phyloP scores from a whole-genome alignment of 1,140 invertebrate species.

The Lutraria rhynchaena region DNA sequence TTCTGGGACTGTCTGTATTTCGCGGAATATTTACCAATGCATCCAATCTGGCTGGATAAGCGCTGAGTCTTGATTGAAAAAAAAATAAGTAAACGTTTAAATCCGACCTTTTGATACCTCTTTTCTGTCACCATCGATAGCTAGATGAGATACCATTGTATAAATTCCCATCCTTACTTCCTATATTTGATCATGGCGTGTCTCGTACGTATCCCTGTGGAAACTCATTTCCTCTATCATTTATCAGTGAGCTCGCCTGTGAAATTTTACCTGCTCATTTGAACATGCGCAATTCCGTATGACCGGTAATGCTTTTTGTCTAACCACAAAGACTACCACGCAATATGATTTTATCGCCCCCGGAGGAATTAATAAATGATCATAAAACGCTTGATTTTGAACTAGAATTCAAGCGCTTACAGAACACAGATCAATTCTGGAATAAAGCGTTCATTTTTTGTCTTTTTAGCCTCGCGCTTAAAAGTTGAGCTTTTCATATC shows the following conservation, averaged over 20 bases:
- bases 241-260: constrained; percentile 8
- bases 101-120: too few relatives aligned
- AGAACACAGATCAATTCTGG: background rate
- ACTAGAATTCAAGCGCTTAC: background rate
- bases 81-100: too few relatives aligned
- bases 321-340: constrained; percentile 39
- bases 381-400: constrained; percentile 37
- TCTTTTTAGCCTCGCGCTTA: too few relatives aligned
- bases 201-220: background rate
- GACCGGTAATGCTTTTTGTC: constrained; percentile 43
- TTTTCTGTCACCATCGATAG: too few relatives aligned
- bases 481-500: too few relatives aligned
- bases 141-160: too few relatives aligned
- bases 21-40: too few relatives aligned
- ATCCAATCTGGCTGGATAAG: too few relatives aligned
- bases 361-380: constrained; percentile 40
- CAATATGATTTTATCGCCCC: constrained; percentile 40
- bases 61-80: too few relatives aligned
- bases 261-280: constrained; percentile 42
- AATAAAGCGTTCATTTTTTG: too few relatives aligned
- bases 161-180: too few relatives aligned
- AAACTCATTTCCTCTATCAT: constrained; percentile 35
- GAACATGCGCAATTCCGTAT: background rate
- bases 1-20: too few relatives aligned
- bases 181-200: background rate